Evolutionary conservation across 2,113 vertebrate species (phyloP).

Genomic region (Bubo scandiacus): DNA sequence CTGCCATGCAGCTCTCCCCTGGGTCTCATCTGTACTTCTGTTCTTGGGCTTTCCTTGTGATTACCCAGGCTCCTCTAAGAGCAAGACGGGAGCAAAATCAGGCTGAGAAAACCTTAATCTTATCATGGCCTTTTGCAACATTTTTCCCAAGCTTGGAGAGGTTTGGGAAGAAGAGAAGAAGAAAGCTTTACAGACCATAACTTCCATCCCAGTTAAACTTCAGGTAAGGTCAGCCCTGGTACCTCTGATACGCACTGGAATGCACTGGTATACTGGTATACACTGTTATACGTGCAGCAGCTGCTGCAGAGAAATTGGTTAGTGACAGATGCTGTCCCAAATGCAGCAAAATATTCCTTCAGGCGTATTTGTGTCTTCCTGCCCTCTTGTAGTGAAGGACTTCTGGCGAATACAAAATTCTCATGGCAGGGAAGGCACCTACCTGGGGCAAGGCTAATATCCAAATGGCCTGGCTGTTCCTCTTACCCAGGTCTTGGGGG

Average conservation of each 20-base stretch:
- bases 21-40: not conserved
- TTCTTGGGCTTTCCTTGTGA: not conserved
- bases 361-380: not conserved
- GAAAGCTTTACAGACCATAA: not conserved
- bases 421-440: not conserved
- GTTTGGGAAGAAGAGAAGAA: not conserved
- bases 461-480: not conserved
- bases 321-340: not conserved
- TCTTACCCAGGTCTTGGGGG: not conserved
- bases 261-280: not conserved
- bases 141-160: not conserved
- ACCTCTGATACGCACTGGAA: not conserved
- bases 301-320: not conserved
- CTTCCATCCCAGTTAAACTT: not conserved
- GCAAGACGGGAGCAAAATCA: not conserved
- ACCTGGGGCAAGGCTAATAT: not conserved
- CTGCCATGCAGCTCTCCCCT: not conserved
- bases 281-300: accelerated
- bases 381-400: not conserved
- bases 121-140: not conserved
- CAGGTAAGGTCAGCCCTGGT: not conserved
- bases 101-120: not conserved
- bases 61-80: not conserved
- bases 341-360: not conserved
- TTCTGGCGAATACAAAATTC: not conserved